phyloP scores from a whole-genome alignment of 2,888 invertebrate genomes.

The Digitonthophagus gazella region DNA sequence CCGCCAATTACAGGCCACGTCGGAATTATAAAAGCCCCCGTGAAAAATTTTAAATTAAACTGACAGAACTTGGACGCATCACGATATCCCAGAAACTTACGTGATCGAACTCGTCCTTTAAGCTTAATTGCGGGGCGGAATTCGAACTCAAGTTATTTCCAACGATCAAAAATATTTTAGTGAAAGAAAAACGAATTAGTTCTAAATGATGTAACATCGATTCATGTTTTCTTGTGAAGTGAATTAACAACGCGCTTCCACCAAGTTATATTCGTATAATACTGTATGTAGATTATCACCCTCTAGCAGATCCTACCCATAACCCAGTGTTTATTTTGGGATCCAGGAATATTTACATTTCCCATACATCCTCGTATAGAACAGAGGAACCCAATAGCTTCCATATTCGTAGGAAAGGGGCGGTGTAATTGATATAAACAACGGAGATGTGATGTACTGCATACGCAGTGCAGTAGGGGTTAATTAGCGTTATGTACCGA shows the following conservation, averaged over 20 bases:
- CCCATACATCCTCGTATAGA: not conserved
- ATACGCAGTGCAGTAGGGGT: not conserved
- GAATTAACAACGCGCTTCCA: slow-evolving; percentile 1
- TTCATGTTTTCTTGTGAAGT: not conserved
- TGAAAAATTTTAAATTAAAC: slow-evolving; percentile 34
- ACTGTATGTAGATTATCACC: not conserved
- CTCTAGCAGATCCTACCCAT: not conserved
- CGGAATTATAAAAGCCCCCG: slow-evolving; percentile 24
- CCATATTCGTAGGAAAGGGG: not conserved
- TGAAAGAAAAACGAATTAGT: too few species aligned
- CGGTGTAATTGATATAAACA: not conserved
- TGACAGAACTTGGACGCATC: slow-evolving; percentile 31
- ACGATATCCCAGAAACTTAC: not conserved
- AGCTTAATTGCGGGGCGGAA: not conserved
- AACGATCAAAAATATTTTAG: too few species aligned
- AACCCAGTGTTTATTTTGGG: not conserved
- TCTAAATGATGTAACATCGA: not conserved
- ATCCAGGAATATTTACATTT: not conserved
- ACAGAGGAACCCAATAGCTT: too few species aligned
- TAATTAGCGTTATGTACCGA: not conserved
- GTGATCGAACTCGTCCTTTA: not conserved
- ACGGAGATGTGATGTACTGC: not conserved
- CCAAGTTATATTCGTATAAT: not conserved
- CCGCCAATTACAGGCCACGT: slow-evolving; percentile 28
- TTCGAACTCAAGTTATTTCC: not conserved